These are phyloP conservation scores for Parotocinclus haroldoi DNA, from an alignment of 2,797 vertebrate genomes.

Conservation along the genomic window DNA sequence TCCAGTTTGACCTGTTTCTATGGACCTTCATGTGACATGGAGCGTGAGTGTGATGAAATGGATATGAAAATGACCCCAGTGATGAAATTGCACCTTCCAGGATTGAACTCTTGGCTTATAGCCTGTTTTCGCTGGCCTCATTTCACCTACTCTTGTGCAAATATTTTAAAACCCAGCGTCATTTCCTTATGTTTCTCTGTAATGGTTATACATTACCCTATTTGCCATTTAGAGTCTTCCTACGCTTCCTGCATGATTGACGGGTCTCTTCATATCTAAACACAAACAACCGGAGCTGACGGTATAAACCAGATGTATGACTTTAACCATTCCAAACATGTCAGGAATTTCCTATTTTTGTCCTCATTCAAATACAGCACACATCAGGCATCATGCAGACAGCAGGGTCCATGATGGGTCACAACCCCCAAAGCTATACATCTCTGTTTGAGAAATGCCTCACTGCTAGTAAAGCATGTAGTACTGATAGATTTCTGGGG, in stretches of 20 bases:
- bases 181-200: background rate
- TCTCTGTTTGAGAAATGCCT: conserved; percentile 8
- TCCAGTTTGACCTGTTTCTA: conserved; percentile 8
- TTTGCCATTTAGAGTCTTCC: background rate
- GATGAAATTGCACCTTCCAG: conserved; percentile 29
- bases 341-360: conserved; percentile 51
- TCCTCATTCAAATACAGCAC: conserved; percentile 19
- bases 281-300: conserved; percentile 29
- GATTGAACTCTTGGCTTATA: conserved; percentile 6
- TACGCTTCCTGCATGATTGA: conserved; percentile 8
- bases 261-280: conserved; percentile 33
- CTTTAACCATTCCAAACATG: conserved; percentile 51
- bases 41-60: conserved; percentile 19
- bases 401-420: conserved; percentile 39
- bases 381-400: conserved; percentile 26
- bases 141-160: background rate
- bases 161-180: background rate
- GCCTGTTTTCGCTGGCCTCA: conserved; percentile 1
- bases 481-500: conserved; percentile 35
- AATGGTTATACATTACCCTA: background rate
- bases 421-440: conserved; percentile 30
- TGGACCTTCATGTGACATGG: conserved; percentile 10
- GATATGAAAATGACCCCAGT: conserved; percentile 21
- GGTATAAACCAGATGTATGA: conserved; percentile 44
- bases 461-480: conserved; percentile 30